Evolutionary conservation across 1,140 invertebrate species (phyloP).

Genomic region (Notospermus geniculatus): DNA sequence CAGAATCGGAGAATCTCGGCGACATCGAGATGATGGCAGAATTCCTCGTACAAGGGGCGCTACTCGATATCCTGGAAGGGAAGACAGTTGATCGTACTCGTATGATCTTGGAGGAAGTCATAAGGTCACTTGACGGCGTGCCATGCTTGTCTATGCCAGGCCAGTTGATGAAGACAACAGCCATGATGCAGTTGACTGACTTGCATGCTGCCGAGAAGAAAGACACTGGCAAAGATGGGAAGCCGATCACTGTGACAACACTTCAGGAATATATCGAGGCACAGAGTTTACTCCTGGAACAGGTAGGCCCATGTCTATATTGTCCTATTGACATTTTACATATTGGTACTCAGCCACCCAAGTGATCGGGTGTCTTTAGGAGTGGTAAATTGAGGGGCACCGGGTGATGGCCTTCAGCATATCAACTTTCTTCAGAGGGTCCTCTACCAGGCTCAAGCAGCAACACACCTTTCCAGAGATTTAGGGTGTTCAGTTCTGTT

Average conservation of each 20-base stretch:
- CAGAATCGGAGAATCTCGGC: slow-evolving; percentile 44
- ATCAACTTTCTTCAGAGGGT: no score
- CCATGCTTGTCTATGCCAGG: slow-evolving; percentile 35
- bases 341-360: no score
- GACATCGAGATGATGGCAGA: slow-evolving; percentile 48
- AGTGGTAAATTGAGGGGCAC: no score
- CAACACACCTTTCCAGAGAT: no score
- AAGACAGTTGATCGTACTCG: slow-evolving; percentile 37
- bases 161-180: slow-evolving; percentile 31
- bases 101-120: slow-evolving; percentile 33
- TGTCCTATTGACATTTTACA: no score
- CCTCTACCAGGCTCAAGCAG: no score
- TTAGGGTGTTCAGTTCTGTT: no score
- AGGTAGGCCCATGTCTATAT: slow-evolving; percentile 29
- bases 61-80: slow-evolving; percentile 49
- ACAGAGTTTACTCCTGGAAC: slow-evolving; percentile 41
- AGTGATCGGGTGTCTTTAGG: no score
- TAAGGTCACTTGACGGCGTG: slow-evolving; percentile 28
- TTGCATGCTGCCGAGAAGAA: slow-evolving; percentile 31
- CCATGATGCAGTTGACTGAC: slow-evolving; percentile 40
- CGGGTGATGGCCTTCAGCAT: no score
- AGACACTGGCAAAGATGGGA: slow-evolving; percentile 23
- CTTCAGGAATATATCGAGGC: slow-evolving; percentile 38
- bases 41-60: slow-evolving; percentile 40
- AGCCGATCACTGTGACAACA: slow-evolving; percentile 31